Evolutionary conservation across 2,797 vertebrate species (phyloP).

Genomic region (Dryobates pubescens): DNA sequence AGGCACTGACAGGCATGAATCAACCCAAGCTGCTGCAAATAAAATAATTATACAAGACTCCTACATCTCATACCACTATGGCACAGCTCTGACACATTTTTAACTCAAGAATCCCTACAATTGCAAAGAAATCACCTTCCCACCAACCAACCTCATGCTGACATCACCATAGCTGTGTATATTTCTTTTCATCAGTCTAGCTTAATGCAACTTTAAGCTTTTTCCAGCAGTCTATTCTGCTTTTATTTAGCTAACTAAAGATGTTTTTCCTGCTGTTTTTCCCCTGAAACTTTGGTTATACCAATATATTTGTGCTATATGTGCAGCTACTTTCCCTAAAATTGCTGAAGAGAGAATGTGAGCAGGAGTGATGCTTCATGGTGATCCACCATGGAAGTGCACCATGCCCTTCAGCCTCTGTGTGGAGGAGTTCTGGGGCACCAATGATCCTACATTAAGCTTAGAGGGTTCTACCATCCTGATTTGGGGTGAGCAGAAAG

Average conservation of each 20-base stretch:
- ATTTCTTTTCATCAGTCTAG: neutral
- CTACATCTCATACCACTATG: neutral
- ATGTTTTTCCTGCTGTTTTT: neutral
- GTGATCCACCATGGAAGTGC: neutral
- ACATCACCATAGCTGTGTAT: neutral
- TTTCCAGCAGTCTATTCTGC: neutral
- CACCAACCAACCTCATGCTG: neutral
- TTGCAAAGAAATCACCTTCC: neutral
- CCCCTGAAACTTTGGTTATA: neutral
- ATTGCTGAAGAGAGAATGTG: neutral
- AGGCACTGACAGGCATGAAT: neutral
- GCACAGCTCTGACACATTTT: neutral
- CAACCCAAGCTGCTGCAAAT: neutral
- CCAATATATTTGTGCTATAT: rapidly evolving
- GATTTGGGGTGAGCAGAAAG: neutral
- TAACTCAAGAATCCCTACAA: neutral
- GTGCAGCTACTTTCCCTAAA: neutral
- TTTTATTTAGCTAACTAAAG: neutral
- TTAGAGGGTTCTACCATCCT: neutral
- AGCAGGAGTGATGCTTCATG: neutral
- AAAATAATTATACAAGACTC: neutral
- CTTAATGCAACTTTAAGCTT: neutral
- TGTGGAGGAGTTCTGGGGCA: neutral
- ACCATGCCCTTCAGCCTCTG: neutral
- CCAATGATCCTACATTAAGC: neutral